phyloP scores from a whole-genome alignment of 2,113 vertebrate species.

The Pionites leucogaster region DNA sequence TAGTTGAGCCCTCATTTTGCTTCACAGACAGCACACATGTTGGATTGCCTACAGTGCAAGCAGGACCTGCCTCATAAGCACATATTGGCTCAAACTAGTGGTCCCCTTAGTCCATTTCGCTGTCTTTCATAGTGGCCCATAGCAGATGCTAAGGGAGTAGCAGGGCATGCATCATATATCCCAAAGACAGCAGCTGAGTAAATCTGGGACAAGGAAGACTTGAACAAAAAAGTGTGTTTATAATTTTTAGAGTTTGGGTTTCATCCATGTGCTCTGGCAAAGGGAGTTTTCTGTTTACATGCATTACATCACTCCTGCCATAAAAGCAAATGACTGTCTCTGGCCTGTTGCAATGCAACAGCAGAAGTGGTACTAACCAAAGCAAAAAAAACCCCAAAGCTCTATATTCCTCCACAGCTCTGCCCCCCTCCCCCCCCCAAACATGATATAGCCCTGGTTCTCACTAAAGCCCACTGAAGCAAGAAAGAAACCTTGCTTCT shows the following conservation, averaged over 20 bases:
- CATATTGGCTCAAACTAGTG: not conserved
- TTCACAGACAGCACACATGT: not conserved
- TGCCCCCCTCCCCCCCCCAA: not conserved
- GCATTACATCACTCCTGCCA: not conserved
- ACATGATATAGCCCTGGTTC: not conserved
- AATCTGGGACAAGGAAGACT: slow-evolving; percentile 5
- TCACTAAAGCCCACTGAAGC: not conserved
- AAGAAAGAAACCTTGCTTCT: not conserved
- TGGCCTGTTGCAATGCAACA: not conserved
- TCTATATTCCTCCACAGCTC: not conserved
- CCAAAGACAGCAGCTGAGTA: slow-evolving; percentile 20
- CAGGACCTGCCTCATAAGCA: not conserved
- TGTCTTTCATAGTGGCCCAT: not conserved
- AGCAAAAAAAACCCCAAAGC: not conserved
- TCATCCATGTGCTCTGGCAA: not conserved
- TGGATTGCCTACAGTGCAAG: not conserved
- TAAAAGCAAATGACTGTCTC: not conserved
- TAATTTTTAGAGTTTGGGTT: not conserved
- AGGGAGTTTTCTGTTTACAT: not conserved
- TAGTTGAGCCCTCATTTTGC: slow-evolving; percentile 2
- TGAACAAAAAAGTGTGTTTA: slow-evolving; percentile 9
- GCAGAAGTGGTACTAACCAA: not conserved
- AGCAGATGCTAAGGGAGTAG: slow-evolving; percentile 44
- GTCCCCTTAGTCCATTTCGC: not conserved
- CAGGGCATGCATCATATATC: slow-evolving; percentile 17